A percentile compares a stretch with the other conserved stretches of the same genome.
phyloP scores from a whole-genome alignment of 2,888 invertebrate species.

The Scelioninae gen. 1 region DNA sequence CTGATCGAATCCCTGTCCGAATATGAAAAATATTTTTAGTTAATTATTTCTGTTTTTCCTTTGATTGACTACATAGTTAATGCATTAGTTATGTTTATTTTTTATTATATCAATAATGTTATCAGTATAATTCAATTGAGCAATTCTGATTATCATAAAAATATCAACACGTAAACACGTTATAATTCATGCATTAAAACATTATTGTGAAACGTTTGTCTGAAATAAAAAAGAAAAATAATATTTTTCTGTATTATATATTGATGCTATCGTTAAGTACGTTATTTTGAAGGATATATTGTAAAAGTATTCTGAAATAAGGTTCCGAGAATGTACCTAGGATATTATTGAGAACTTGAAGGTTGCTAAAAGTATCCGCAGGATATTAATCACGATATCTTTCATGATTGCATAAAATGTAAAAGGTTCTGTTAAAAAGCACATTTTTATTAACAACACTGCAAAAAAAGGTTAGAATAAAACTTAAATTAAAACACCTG shows the following conservation, averaged over 20 bases:
- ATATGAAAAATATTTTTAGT: no score
- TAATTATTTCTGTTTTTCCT: no score
- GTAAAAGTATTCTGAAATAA: constrained; percentile 23
- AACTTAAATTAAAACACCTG: no score
- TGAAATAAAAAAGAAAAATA: neutral
- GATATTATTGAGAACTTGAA: constrained; percentile 35
- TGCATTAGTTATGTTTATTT: no score
- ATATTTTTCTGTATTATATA: neutral
- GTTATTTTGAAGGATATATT: constrained; percentile 2
- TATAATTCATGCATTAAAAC: no score
- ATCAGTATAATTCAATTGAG: no score
- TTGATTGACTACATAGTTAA: no score
- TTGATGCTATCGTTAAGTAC: neutral
- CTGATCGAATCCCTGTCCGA: no score
- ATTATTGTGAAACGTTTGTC: no score
- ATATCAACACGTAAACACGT: no score
- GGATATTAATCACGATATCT: constrained; percentile 34
- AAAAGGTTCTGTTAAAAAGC: constrained; percentile 7
- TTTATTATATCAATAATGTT: no score
- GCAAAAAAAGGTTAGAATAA: neutral
- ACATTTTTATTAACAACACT: neutral
- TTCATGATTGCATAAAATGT: constrained; percentile 4
- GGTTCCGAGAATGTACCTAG: constrained; percentile 28
- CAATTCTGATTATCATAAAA: no score
- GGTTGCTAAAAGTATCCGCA: constrained; percentile 25